Base-by-base conservation (phyloP, 2,888 invertebrate species). In the Nephrotoma flavescens region DNA sequence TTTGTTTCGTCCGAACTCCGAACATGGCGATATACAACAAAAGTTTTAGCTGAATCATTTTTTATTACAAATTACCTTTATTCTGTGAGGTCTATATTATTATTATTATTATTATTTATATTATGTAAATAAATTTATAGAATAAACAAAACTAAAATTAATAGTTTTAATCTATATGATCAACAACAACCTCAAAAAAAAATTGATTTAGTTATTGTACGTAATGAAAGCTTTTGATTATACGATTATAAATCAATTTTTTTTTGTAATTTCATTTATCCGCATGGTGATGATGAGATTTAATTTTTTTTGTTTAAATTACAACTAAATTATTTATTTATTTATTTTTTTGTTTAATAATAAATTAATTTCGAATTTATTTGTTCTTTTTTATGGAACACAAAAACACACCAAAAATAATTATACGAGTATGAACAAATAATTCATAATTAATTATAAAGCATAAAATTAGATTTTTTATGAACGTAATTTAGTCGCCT, bases 31-130 rank as follows among this genome's bases (percentile, higher is more conserved):
- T 11, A 71, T 11, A 71, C 71, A 2, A 9, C 41, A 41, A 84
- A 42, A 7, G 86, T 86, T 87, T 88, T 31, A 87, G 88, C 88
- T 87, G 87, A 88, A 86, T 88, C 88, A 88, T 86, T 85, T 88
- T 85, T 88, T 87, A 88, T 88, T 88, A 88, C 88, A 88, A 88
- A 88, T 88, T 88, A 87, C 87, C 88, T 87, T 71, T 71, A 71
- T 87, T 87, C 87, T 87, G 88, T 88, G 88, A 86, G 88, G 88
- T 88, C 88, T 86, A 15, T 84, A 41, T 84, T 84, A 71, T 71
- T 31, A 71, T 52, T 52, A 52, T 52, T 31, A 31, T 31, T 31
- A 31, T 31, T 31, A 31, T 71, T 71, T 71, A 31, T 31, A 71
- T 71, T 71, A 71, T 71, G 71, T 71, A 71, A 71, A 71, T 71